Base-by-base conservation (phyloP, 2,888 invertebrate species). In the Andrena bucephala region DNA sequence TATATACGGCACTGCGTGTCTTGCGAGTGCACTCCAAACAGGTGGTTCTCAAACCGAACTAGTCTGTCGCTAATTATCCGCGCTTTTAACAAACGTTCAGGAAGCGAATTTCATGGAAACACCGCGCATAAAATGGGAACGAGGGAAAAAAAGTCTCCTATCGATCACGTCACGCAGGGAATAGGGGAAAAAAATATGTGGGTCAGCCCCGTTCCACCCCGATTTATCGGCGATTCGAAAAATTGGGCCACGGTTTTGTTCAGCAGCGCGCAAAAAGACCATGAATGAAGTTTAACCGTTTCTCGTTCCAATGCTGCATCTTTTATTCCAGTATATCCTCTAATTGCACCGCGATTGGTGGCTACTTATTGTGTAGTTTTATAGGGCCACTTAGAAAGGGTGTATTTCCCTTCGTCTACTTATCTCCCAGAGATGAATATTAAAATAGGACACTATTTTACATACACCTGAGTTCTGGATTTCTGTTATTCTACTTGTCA, bases 1-100 rank as follows among this genome's bases (percentile, higher is more conserved):
- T 71, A 75, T 84, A 67, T 83, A 79, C 59, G 77, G 77, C 65
- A 60, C 75, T 70, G 73, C 20, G 63, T 66, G 75, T 72, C 76
- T 83, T 69, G 69, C 60, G 27, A 75, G 69, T 70, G 67, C 50
- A 63, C 79, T 83, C 54, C 70, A 60, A 83, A 75, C 75, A 75
- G 72, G 67, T 71, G 83, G 69, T 70, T 74, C 84, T 83, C 84
- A 84, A 73, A 54, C 59, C 63, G 4, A 48, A 7, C 13, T 16
- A 3, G 52, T 36, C 2, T 0, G 10, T 36, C 13, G 60, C 42
- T 42, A 42, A 42, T 42, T 42, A 42, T 42, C 42, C 42, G 42
- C 4, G 42, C 1, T 42, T 42, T 16, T 42, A 42, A 42, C 42
- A 42, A 42, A 42, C 42, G 42, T 42, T 42, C 42, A 5, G 13